These are phyloP conservation scores for Phalacrocorax aristotelis DNA, from an alignment of 2,113 vertebrate species.

Conservation along the genomic window DNA sequence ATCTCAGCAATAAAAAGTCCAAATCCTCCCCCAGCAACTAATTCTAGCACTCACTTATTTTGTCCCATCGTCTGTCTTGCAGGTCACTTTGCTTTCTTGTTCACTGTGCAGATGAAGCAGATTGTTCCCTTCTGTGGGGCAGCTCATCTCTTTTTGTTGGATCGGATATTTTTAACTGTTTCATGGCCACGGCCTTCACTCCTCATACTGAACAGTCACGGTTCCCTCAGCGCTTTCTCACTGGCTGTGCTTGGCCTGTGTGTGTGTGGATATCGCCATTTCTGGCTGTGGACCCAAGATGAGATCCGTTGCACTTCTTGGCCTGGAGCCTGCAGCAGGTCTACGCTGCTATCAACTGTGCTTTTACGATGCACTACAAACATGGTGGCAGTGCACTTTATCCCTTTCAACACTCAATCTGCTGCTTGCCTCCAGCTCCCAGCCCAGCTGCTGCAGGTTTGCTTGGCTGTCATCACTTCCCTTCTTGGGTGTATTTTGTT, in stretches of 20 bases:
- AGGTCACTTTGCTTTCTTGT: not conserved
- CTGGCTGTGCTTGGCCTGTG: not conserved
- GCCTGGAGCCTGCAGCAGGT: not conserved
- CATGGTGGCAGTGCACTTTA: not conserved
- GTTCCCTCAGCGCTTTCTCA: not conserved
- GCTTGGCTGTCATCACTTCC: not conserved
- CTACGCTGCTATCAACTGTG: accelerated
- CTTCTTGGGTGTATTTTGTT: not conserved
- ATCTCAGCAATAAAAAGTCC: not conserved
- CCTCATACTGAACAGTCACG: not conserved
- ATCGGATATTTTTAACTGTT: not conserved
- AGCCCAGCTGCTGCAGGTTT: not conserved
- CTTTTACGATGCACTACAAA: not conserved
- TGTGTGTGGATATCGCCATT: accelerated
- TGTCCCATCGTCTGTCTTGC: not conserved
- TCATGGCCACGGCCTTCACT: not conserved
- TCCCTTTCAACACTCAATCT: not conserved
- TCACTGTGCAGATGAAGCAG: not conserved
- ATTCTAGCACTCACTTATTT: not conserved
- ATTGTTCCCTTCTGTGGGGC: not conserved
- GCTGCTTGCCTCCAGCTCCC: not conserved
- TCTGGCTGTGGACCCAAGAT: not conserved
- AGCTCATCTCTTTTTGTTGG: not conserved
- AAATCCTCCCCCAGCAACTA: not conserved
- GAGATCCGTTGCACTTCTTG: not conserved